phyloP scores from a whole-genome alignment of 1,140 invertebrate genomes.

The Apis dorsata region DNA sequence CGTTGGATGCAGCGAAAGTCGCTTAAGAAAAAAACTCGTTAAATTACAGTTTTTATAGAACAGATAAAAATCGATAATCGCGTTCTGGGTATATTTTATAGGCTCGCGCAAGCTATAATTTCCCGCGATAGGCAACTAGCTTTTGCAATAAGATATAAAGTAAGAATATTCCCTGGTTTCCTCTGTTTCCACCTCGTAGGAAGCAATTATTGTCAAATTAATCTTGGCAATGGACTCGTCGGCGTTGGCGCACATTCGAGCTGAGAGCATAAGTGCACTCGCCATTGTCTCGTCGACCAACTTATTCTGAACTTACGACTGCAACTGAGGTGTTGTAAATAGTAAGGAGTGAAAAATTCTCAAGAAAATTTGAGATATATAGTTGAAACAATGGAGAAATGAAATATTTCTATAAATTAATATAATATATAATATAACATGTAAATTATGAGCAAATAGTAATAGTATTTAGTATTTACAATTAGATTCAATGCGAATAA shows the following conservation, averaged over 20 bases:
- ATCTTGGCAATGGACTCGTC: conserved; percentile 21
- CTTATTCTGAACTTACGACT: conserved; percentile 4
- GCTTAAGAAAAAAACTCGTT: too few relatives aligned
- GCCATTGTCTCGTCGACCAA: conserved; percentile 34
- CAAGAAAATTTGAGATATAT: too few relatives aligned
- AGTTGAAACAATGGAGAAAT: too few relatives aligned
- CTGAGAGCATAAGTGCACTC: conserved; percentile 31
- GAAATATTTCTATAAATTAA: too few relatives aligned
- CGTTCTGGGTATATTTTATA: neutral
- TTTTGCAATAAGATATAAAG: conserved; percentile 8
- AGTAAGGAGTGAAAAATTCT: too few relatives aligned
- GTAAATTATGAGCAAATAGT: too few relatives aligned
- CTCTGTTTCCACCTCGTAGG: conserved; percentile 13
- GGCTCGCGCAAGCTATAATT: neutral
- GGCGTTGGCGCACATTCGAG: neutral
- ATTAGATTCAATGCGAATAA: too few relatives aligned
- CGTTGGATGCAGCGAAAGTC: too few relatives aligned
- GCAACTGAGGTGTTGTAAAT: too few relatives aligned
- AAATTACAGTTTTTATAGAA: neutral
- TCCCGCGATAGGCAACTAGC: neutral
- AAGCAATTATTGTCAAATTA: conserved; percentile 51
- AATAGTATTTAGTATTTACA: too few relatives aligned
- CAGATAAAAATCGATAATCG: neutral
- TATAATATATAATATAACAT: too few relatives aligned
- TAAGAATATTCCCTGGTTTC: neutral